Evolutionary conservation across 2,797 vertebrate species (phyloP).

Genomic region (Parauchenoglanis punctatus): DNA sequence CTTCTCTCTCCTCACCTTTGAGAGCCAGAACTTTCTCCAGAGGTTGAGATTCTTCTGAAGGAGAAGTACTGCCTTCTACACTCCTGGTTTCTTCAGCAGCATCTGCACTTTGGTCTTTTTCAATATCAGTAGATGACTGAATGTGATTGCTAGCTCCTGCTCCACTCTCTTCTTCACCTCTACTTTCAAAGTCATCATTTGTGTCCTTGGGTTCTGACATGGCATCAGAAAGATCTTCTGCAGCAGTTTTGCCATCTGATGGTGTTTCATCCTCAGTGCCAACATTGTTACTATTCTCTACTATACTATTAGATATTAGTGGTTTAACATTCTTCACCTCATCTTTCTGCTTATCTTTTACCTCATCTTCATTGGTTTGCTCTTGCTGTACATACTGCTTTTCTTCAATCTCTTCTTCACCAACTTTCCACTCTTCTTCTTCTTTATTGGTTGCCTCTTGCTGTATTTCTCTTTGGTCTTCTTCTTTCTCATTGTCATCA

Average conservation of each 20-base stretch:
- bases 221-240: slow-evolving; percentile 5
- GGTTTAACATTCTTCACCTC: not conserved
- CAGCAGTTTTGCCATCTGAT: not conserved
- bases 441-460: not conserved
- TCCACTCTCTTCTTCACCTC: not conserved
- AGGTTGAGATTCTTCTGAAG: slow-evolving; percentile 44
- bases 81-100: slow-evolving; percentile 64
- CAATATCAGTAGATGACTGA: not conserved
- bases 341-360: not conserved
- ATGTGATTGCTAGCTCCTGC: slow-evolving; percentile 6
- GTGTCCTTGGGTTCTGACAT: slow-evolving; percentile 18
- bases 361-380: not conserved
- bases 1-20: slow-evolving; percentile 41
- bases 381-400: not conserved
- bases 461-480: not conserved
- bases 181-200: slow-evolving; percentile 1
- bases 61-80: slow-evolving; percentile 21
- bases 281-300: not conserved
- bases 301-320: not conserved
- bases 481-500: not conserved
- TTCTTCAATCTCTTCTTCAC: not conserved
- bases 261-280: slow-evolving; percentile 2
- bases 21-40: slow-evolving; percentile 22
- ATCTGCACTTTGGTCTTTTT: not conserved
- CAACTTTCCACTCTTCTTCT: not conserved